phyloP scores from a whole-genome alignment of 2,888 invertebrate species.

The Choreutis nemorana region DNA sequence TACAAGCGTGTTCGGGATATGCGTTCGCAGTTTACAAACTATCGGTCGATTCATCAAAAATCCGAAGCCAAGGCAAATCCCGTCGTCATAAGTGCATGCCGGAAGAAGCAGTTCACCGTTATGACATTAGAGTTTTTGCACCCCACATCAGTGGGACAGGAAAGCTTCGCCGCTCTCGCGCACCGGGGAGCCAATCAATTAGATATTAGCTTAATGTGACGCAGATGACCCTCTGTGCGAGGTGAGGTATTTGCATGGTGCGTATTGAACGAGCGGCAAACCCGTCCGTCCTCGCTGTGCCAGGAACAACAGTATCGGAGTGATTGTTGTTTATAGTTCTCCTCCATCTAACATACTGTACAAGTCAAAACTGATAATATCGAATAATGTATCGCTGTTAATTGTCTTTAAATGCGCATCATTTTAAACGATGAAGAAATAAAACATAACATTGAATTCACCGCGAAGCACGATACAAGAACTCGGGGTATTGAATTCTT shows the following conservation, averaged over 20 bases:
- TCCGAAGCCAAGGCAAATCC: slow-evolving; percentile 20
- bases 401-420: too few relatives aligned
- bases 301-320: slow-evolving; percentile 31
- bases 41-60: slow-evolving; percentile 26
- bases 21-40: too few relatives aligned
- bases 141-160: slow-evolving; percentile 52
- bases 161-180: slow-evolving; percentile 36
- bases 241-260: slow-evolving; percentile 41
- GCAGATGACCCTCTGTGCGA: slow-evolving; percentile 39
- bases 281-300: slow-evolving; percentile 18
- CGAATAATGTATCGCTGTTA: too few relatives aligned
- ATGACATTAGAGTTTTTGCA: slow-evolving; percentile 60
- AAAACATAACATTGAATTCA: not conserved
- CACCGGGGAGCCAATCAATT: slow-evolving; percentile 58
- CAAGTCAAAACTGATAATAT: too few relatives aligned
- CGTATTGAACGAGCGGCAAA: too few relatives aligned
- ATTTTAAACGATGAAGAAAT: not conserved
- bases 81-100: slow-evolving; percentile 24
- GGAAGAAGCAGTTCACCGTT: slow-evolving; percentile 39
- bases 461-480: slow-evolving; percentile 16
- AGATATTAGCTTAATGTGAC: slow-evolving; percentile 62
- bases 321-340: slow-evolving; percentile 30
- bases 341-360: slow-evolving; percentile 1
- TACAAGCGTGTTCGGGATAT: not conserved
- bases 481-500: slow-evolving; percentile 24